Base-by-base conservation (phyloP, 2,797 vertebrate species). In the Rhinogobio ventralis region DNA sequence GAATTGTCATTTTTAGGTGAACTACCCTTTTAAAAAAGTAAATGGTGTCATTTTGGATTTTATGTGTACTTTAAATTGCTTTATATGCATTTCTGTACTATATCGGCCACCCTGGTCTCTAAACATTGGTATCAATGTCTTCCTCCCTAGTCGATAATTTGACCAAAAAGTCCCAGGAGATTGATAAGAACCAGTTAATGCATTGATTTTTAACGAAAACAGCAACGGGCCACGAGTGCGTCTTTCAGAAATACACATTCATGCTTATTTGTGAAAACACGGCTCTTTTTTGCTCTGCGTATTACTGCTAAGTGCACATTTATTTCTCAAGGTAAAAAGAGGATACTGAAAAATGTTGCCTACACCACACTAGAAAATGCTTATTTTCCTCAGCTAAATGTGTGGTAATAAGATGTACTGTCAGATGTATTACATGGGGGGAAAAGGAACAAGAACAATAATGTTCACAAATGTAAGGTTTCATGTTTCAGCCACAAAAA, bases 401-500 rank as follows among this genome's bases (percentile, higher is more conserved):
- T 71, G 62, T 66, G 67, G 67, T 66, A 88, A 86, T 86, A 78
- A 86, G 67, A 89, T 85, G 74, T 46, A 33, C 85, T 83, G 79
- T 79, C 71, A 62, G 68, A 53, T 69, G 67, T 62, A 62, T 85
- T 79, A 85, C 76, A 85, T 60, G 53, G 17, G 49, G 67, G 3
- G 36, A 51, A 78, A 81, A 45, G 78, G 51, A 30, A 30, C 78
- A 33, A n/a, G 82, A 88, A 86, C 83, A 86, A 82, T 64, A 28
- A 79, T 62, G 51, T 55, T 78, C 85, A 73, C 79, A 88, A 83
- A 86, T 81, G 82, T 82, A 73, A 82, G 87, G 85, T 86, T 89
- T 88, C 83, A 75, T 84, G 77, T 87, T 87, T 23, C 33, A 86
- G 68, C 86, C 81, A 84, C 81, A 85, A 88, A 89, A 86, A 87